These are phyloP conservation scores for Ramphastos sulfuratus DNA, from an alignment of 2,113 vertebrate genomes.

Conservation along the genomic window DNA sequence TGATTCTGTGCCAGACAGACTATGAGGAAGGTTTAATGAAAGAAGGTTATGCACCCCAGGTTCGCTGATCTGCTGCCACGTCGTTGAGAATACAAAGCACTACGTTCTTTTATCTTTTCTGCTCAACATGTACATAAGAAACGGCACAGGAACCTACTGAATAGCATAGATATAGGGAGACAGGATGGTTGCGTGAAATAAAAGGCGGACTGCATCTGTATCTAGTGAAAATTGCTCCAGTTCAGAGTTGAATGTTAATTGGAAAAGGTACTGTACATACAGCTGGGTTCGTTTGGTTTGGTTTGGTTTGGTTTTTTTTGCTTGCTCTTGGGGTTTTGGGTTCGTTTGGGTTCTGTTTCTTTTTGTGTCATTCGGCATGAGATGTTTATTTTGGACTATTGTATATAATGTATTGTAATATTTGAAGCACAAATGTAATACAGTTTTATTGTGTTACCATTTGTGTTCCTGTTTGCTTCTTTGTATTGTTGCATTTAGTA, in stretches of 20 bases:
- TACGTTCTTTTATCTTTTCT: conserved; percentile 81
- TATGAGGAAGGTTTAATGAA: conserved; percentile 99
- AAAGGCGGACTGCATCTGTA: conserved; percentile 79
- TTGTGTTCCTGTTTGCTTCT: conserved; percentile 83
- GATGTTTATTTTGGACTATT: conserved; percentile 97
- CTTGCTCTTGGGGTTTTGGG: conserved; percentile 81
- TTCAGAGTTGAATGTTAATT: conserved; percentile 84
- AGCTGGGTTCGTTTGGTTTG: conserved; percentile 77
- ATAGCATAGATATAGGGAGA: conserved; percentile 89
- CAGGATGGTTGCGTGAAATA: conserved; percentile 72
- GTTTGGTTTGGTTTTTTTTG: conserved; percentile 69
- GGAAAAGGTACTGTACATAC: conserved; percentile 82
- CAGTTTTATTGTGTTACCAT: conserved; percentile 99
- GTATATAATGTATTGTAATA: conserved; percentile 98
- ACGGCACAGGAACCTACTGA: conserved; percentile 81
- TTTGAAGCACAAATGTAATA: conserved; percentile 99
- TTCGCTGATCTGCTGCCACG: conserved; percentile 84
- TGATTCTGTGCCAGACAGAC: conserved; percentile 99
- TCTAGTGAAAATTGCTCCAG: conserved; percentile 80
- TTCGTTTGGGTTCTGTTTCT: conserved; percentile 77
- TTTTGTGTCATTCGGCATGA: conserved; percentile 94
- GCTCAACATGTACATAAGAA: conserved; percentile 82
- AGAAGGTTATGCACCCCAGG: conserved; percentile 95
- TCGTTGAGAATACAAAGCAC: conserved; percentile 82
- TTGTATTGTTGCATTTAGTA: conserved; percentile 86